Percentiles rank a stretch among this genome's conserved stretches.
Conservation (phyloP, 2,797 vertebrate genomes). For the Orestias chungarensis region DNA sequence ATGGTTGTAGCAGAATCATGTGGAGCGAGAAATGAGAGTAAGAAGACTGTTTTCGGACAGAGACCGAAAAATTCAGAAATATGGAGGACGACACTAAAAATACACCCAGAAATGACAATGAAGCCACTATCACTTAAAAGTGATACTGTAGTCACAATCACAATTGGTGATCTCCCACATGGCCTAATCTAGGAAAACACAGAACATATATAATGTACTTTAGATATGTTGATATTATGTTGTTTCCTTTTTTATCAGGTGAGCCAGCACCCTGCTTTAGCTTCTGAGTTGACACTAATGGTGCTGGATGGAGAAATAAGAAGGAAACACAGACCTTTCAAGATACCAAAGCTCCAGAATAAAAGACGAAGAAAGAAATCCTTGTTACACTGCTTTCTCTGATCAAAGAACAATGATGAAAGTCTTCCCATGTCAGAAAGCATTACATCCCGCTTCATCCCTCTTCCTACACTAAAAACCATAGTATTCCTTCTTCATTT, state of each 20-base stretch:
- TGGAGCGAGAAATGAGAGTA: too few species aligned
- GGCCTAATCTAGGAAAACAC: too few species aligned
- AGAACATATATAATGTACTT: neutral
- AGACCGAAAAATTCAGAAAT: too few species aligned
- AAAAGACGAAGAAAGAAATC: slow-evolving; percentile 11
- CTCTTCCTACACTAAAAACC: slow-evolving; percentile 27
- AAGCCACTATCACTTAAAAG: neutral
- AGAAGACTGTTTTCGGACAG: too few species aligned
- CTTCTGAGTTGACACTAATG: slow-evolving; percentile 7
- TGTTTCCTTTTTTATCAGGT: neutral
- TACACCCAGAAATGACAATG: neutral
- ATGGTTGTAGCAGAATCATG: too few species aligned
- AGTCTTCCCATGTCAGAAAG: slow-evolving; percentile 44
- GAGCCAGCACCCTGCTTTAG: neutral
- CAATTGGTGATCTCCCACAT: neutral
- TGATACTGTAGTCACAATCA: too few species aligned
- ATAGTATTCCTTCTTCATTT: slow-evolving; percentile 22
- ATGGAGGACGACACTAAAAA: too few species aligned
- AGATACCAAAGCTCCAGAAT: slow-evolving; percentile 21
- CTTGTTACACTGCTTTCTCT: slow-evolving; percentile 26
- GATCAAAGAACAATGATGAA: slow-evolving; percentile 65
- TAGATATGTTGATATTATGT: neutral
- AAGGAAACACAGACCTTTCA: slow-evolving; percentile 25
- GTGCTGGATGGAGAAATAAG: slow-evolving; percentile 25
- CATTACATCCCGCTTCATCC: slow-evolving; percentile 43